phyloP scores from a whole-genome alignment of 2,113 vertebrate genomes.

The Ploceus nigricollis region DNA sequence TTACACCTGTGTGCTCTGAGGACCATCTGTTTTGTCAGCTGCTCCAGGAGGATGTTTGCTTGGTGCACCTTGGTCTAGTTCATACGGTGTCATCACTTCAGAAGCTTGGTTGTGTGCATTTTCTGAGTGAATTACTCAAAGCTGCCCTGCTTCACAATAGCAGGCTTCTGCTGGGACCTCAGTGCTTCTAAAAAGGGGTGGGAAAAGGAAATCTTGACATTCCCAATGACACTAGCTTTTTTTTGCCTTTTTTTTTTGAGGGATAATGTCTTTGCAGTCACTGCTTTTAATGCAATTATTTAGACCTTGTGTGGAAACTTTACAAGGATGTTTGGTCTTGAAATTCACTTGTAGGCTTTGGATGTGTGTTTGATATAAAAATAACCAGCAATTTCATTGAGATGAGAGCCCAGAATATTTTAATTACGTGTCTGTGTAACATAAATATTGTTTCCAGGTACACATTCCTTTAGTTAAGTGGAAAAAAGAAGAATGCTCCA shows the following conservation, averaged over 20 bases:
- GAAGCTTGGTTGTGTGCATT: neutral
- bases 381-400: neutral
- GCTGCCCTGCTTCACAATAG: neutral
- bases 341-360: neutral
- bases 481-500: neutral
- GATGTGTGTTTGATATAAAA: neutral
- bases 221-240: neutral
- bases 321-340: neutral
- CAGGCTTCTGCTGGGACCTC: neutral
- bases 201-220: neutral
- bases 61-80: neutral
- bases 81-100: neutral
- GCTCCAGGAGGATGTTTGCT: neutral
- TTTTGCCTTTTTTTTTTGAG: neutral
- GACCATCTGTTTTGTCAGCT: slow-evolving; percentile 1
- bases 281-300: neutral
- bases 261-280: neutral
- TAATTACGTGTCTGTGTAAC: neutral
- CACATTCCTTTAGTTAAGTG: neutral
- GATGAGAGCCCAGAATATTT: neutral
- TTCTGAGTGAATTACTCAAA: neutral
- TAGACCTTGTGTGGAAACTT: neutral
- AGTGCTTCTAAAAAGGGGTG: neutral
- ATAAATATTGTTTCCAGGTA: neutral
- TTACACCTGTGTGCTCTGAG: neutral